Conservation (phyloP, 1,140 invertebrate genomes). For the Bombus confusus region DNA sequence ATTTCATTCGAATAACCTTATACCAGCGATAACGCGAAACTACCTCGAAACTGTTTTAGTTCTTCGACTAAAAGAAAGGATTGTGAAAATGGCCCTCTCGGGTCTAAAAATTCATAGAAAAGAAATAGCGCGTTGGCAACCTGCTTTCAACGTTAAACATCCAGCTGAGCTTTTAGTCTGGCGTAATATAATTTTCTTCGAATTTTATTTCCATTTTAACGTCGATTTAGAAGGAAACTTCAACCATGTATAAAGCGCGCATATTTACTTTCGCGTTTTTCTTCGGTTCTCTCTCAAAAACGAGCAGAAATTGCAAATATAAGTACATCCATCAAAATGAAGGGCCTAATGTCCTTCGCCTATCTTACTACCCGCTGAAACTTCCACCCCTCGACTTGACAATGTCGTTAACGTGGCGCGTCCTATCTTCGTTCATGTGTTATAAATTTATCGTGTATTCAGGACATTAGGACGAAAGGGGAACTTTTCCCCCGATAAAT, state of each 20-base stretch:
- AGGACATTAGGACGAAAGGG: slow-evolving; percentile 8
- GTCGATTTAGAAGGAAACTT: background rate
- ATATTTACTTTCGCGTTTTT: background rate
- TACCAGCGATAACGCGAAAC: background rate
- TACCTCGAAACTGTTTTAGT: background rate
- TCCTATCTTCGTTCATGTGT: slow-evolving; percentile 29
- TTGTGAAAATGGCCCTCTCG: background rate
- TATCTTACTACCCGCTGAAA: background rate
- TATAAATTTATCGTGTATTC: slow-evolving; percentile 29
- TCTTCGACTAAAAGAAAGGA: background rate
- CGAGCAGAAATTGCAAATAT: background rate
- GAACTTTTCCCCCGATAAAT: background rate
- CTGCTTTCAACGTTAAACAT: background rate
- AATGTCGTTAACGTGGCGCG: slow-evolving; percentile 8
- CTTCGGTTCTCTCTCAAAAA: no score
- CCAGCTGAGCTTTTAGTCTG: background rate
- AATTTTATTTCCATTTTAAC: background rate
- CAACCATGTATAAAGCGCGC: background rate
- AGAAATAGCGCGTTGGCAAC: background rate
- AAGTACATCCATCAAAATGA: slow-evolving; percentile 19
- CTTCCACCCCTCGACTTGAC: background rate
- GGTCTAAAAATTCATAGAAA: background rate
- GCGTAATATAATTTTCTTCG: background rate
- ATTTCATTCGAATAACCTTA: background rate
- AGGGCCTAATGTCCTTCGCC: background rate